Percentiles rank a stretch among this genome's conserved stretches.
Evolutionary conservation across 2,797 vertebrate genomes (phyloP).

Genomic region (Danionella dracula): DNA sequence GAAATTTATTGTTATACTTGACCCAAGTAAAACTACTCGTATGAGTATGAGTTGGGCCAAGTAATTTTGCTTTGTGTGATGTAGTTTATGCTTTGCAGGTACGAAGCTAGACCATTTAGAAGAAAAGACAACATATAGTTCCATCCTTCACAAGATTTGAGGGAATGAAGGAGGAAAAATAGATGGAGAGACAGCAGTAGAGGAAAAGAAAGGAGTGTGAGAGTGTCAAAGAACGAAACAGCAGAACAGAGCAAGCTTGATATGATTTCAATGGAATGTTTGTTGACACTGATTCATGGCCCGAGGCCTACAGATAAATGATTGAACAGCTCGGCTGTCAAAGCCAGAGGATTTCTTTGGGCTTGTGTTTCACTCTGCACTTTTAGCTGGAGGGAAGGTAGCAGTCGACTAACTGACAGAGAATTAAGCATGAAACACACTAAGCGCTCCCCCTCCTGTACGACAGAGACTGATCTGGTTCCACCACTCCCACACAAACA

Average conservation of each 20-base stretch:
- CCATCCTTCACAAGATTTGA: slow-evolving; percentile 20
- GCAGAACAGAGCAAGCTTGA: slow-evolving; percentile 84
- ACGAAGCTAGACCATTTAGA: slow-evolving; percentile 13
- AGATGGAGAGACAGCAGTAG: slow-evolving; percentile 56
- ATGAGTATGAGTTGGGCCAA: too few relatives aligned
- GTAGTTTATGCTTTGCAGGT: too few relatives aligned
- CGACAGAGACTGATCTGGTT: slow-evolving; percentile 42
- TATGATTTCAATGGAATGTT: slow-evolving; percentile 91
- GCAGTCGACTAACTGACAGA: slow-evolving; percentile 98
- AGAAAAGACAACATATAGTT: slow-evolving; percentile 49
- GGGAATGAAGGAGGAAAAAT: slow-evolving; percentile 22
- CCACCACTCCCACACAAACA: slow-evolving; percentile 29
- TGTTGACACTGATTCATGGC: slow-evolving; percentile 92
- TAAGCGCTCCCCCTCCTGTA: slow-evolving; percentile 67
- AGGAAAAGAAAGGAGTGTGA: slow-evolving; percentile 50
- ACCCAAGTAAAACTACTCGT: too few relatives aligned
- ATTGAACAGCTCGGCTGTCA: slow-evolving; percentile 93
- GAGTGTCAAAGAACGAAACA: slow-evolving; percentile 63
- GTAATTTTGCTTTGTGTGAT: too few relatives aligned
- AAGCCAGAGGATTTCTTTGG: slow-evolving; percentile 89
- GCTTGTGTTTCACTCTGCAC: slow-evolving; percentile 81
- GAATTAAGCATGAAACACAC: slow-evolving; percentile 99
- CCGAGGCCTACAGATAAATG: slow-evolving; percentile 88
- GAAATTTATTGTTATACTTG: too few relatives aligned
- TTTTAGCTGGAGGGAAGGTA: slow-evolving; percentile 94